Evolutionary conservation across 2,797 vertebrate species (phyloP).

Genomic region (Oreortyx pictus): DNA sequence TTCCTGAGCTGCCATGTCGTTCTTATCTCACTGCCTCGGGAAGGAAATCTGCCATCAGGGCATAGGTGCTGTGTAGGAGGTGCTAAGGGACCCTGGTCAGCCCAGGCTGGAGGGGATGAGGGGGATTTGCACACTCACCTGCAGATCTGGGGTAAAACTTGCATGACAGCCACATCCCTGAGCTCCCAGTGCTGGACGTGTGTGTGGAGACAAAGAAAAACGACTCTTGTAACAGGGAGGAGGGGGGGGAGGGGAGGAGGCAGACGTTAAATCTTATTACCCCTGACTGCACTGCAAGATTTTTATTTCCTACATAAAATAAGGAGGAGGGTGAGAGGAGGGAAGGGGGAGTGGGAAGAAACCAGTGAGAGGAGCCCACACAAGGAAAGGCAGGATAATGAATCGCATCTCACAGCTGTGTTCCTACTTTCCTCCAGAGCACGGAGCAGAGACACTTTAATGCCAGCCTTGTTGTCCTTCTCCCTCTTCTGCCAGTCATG

Average conservation of each 20-base stretch:
- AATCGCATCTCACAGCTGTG: conserved; percentile 18
- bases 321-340: background rate
- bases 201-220: background rate
- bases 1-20: accelerated
- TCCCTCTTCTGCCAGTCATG: conserved; percentile 39
- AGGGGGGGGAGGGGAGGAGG: background rate
- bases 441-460: background rate
- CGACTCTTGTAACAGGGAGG: background rate
- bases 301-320: conserved; percentile 3
- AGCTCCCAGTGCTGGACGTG: background rate
- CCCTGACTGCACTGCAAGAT: background rate
- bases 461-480: conserved; percentile 20
- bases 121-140: accelerated
- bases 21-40: background rate
- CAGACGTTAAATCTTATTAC: background rate
- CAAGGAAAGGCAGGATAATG: conserved; percentile 6
- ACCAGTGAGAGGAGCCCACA: background rate
- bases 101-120: background rate
- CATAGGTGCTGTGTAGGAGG: background rate
- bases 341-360: background rate
- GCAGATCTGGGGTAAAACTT: accelerated
- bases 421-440: background rate
- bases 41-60: accelerated
- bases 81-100: accelerated
- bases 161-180: accelerated